Percentiles rank a stretch among this genome's conserved stretches.
Conservation (phyloP, 2,888 invertebrate species). For the Cheilosia soror region DNA sequence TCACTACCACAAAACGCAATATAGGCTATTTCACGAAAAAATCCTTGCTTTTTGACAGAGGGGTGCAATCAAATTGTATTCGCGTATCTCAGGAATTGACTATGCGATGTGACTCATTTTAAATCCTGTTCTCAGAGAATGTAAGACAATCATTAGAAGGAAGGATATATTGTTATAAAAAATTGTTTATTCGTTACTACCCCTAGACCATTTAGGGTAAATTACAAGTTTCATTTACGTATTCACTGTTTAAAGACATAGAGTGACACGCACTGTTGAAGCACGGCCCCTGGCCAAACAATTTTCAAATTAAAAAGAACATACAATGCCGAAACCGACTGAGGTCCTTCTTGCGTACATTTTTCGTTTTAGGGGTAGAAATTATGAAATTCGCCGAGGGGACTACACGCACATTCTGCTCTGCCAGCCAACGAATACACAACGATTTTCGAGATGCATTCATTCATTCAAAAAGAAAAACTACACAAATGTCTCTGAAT, state of each 20-base stretch:
- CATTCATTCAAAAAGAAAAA: conserved; percentile 13
- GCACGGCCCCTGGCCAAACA: not conserved
- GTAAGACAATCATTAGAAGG: not conserved
- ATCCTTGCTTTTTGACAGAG: not conserved
- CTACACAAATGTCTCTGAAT: conserved; percentile 14
- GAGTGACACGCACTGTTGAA: conserved; percentile 1
- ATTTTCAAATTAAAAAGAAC: not conserved
- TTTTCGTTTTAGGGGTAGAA: conserved; percentile 26
- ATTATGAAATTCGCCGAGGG: conserved; percentile 1
- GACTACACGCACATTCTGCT: conserved; percentile 37
- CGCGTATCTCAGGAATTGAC: not conserved
- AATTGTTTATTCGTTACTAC: not conserved
- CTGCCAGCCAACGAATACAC: conserved; percentile 31
- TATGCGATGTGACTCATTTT: conserved; percentile 15
- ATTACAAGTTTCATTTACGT: conserved; percentile 8
- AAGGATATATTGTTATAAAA: not conserved
- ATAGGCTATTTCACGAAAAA: not conserved
- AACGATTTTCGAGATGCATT: conserved; percentile 30
- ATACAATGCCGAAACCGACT: not conserved
- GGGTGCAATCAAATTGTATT: conserved; percentile 2
- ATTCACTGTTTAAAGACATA: not conserved
- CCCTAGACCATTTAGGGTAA: conserved; percentile 19
- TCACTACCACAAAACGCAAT: conserved; percentile 10
- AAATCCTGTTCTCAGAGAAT: not conserved
- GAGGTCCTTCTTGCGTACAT: conserved; percentile 11